Base-by-base conservation (phyloP, 2,113 vertebrate genomes). In the Paramisgurnus dabryanus region DNA sequence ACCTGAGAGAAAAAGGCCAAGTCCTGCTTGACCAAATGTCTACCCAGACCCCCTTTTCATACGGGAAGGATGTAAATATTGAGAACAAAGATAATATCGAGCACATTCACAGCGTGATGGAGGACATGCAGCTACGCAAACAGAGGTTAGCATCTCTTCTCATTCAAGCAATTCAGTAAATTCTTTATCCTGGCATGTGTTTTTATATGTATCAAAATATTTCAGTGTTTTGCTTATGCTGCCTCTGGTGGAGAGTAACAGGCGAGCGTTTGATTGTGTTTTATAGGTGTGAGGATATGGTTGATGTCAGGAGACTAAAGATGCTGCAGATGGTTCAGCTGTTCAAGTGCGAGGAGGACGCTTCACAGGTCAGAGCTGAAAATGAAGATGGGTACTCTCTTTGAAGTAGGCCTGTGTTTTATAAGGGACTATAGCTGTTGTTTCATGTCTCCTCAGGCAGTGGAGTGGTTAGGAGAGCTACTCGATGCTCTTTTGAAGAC, bases 321-420 rank as follows among this genome's bases (percentile, higher is more conserved):
- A 98, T 99, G 97, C 95, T 99, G 55, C 98, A 99, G 90, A 99
- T 99, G 97, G 97, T 99, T 9, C 98, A 99, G 82, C 88, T 99
- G 71, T 99, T 99, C 90, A 99, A 99, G 88, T 99, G 98, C 88
- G 97, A 99, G 90, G 98, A 99, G 83, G 98, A 99, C 43, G 96
- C 98, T 71, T 92, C 94, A 72, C 95, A 96, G 93, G 95, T 96
- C 85, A 78, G 86, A 41, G 10, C 8, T 8, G 7, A 47, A 76
- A 40, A 76, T 63, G 45, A 18, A 63, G 15, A 45, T 43, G 4
- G 11, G 18, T 3, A 15, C 0, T 5, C 3, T 22, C 3, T 58
- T 22, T 15, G 55, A 73, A 43, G 70, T 60, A 39, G 3, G 7
- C 13, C 55, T 45, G 39, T 60, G 0, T 10, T 73, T 58, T 39